Conservation (phyloP, 64 coral and sea anemone genomes). For the Actinia tenebrosa region DNA sequence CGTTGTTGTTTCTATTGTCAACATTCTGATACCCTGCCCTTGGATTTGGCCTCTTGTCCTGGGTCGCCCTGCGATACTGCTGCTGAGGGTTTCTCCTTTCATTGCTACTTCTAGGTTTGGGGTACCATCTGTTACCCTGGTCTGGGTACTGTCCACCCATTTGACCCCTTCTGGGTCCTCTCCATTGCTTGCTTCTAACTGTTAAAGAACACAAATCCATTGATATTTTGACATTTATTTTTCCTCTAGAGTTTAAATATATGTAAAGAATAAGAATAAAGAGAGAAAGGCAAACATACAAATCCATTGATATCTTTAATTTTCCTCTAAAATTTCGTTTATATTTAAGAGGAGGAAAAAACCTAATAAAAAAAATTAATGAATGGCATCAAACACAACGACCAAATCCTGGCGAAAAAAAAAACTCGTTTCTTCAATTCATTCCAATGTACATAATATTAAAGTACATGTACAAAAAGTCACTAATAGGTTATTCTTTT, state of each 20-base stretch:
- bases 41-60: neutral
- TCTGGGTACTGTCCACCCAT: conserved; percentile 16
- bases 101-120: conserved; percentile 27
- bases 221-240: neutral
- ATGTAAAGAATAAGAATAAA: neutral
- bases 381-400: too few relatives aligned
- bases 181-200: neutral
- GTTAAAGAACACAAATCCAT: neutral
- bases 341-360: too few relatives aligned
- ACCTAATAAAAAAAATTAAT: too few relatives aligned
- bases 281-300: neutral
- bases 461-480: neutral
- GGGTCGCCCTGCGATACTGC: neutral
- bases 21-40: neutral
- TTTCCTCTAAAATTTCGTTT: neutral
- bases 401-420: too few relatives aligned
- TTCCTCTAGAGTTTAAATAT: neutral
- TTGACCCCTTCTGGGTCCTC: conserved; percentile 18
- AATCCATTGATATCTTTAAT: neutral
- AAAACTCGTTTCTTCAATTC: too few relatives aligned
- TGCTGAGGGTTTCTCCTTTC: conserved; percentile 28
- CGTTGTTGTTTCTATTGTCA: neutral
- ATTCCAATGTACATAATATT: too few relatives aligned
- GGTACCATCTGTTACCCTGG: conserved; percentile 16
- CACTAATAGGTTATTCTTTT: neutral